Evolutionary conservation across 2,888 invertebrate species (phyloP).

Genomic region (Tetropium fuscum): DNA sequence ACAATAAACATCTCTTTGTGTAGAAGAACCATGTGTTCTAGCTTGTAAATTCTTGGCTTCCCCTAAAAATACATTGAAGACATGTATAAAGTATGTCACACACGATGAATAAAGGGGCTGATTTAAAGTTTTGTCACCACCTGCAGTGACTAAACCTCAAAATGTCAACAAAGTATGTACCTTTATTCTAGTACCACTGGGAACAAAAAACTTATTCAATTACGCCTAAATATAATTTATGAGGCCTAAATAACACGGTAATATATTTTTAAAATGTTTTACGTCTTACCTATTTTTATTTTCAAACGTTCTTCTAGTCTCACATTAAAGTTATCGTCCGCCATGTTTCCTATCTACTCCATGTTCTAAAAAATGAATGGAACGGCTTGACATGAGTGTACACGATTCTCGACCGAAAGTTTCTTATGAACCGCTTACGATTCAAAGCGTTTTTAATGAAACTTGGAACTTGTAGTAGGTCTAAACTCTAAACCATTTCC

Average conservation of each 20-base stretch:
- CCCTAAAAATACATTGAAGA: conserved; percentile 68
- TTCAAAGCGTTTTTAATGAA: conserved; percentile 23
- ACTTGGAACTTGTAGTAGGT: conserved; percentile 16
- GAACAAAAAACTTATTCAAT: conserved; percentile 2
- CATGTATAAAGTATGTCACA: not conserved
- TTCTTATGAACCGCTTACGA: conserved; percentile 23
- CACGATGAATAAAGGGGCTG: conserved; percentile 7
- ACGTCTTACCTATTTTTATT: conserved; percentile 89
- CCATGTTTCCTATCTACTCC: conserved; percentile 83
- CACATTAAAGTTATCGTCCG: conserved; percentile 89
- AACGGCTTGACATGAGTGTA: conserved; percentile 60
- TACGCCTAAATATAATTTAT: conserved; percentile 23
- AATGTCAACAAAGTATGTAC: conserved; percentile 53
- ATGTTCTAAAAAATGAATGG: conserved; percentile 69
- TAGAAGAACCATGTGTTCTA: conserved; percentile 82
- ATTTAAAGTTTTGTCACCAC: conserved; percentile 50
- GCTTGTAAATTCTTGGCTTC: conserved; percentile 91
- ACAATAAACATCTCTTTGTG: conserved; percentile 86
- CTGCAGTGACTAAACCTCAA: conserved; percentile 55
- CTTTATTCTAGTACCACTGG: conserved; percentile 13
- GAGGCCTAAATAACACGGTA: not conserved
- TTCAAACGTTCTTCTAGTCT: conserved; percentile 93
- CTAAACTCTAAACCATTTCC: conserved; percentile 32
- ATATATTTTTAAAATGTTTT: not conserved
- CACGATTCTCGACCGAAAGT: conserved; percentile 32